A percentile compares a stretch with the other conserved stretches of the same genome.
phyloP scores from a whole-genome alignment of 2,888 invertebrate genomes.

The Blastobasis adustella region DNA sequence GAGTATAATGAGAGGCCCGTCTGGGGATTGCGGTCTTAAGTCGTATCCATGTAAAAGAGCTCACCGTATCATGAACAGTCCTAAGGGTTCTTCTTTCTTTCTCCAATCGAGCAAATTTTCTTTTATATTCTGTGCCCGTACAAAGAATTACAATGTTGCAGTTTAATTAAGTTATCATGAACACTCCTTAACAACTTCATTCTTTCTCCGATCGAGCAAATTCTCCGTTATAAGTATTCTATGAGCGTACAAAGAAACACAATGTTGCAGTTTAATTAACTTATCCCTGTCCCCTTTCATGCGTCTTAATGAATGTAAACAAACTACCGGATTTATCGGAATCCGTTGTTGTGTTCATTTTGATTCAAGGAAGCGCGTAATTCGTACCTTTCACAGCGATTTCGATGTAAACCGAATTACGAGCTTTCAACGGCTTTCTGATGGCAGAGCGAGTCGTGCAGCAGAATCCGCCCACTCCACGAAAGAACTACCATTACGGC shows the following conservation, averaged over 20 bases:
- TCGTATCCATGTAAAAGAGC: no score
- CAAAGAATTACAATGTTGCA: no score
- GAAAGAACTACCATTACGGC: slow-evolving; percentile 14
- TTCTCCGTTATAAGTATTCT: no score
- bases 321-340: slow-evolving; percentile 37
- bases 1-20: no score
- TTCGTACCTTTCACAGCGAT: slow-evolving; percentile 18
- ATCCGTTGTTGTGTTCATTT: slow-evolving; percentile 31
- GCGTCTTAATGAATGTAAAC: slow-evolving; percentile 19
- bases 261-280: slow-evolving; percentile 22
- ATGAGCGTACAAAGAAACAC: no score
- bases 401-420: slow-evolving; percentile 19
- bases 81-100: no score
- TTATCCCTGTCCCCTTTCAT: slow-evolving; percentile 25
- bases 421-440: slow-evolving; percentile 15
- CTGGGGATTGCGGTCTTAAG: no score
- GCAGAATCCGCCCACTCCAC: slow-evolving; percentile 19
- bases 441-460: slow-evolving; percentile 13
- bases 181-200: no score
- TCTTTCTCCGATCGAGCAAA: no score
- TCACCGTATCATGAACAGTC: no score
- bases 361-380: slow-evolving; percentile 38
- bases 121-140: no score
- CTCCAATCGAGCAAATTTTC: no score
- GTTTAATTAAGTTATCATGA: slow-evolving; percentile 25